phyloP scores from a whole-genome alignment of 2,888 invertebrate genomes.

The Athripsodes cinereus region DNA sequence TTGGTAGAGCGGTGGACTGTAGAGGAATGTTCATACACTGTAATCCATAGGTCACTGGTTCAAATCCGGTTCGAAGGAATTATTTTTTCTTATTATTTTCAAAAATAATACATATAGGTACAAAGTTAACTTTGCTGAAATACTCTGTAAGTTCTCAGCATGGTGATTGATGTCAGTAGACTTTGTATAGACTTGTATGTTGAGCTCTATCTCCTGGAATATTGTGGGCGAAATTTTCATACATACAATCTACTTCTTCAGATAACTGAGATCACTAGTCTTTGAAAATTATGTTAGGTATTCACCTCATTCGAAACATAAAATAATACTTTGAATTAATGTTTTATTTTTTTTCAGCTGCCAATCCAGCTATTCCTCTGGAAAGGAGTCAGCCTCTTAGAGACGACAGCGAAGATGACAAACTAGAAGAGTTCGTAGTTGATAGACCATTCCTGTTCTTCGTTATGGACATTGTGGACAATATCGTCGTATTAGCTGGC shows the following conservation, averaged over 20 bases:
- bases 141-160: no score
- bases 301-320: not conserved
- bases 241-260: not conserved
- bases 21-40: conserved; percentile 33
- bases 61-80: conserved; percentile 32
- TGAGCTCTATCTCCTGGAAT: not conserved
- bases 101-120: no score
- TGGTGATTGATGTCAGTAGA: no score
- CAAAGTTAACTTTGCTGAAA: no score
- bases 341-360: conserved; percentile 24
- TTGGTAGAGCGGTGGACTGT: conserved; percentile 54
- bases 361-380: conserved; percentile 19
- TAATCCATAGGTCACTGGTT: conserved; percentile 59
- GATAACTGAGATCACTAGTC: no score
- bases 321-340: not conserved
- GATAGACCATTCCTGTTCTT: conserved; percentile 61
- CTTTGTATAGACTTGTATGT: no score
- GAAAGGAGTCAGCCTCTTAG: conserved; percentile 20
- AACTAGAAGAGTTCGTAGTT: conserved; percentile 40
- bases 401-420: conserved; percentile 9
- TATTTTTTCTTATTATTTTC: conserved; percentile 3
- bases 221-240: not conserved
- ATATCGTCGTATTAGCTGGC: conserved; percentile 55
- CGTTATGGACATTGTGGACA: conserved; percentile 52
- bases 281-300: not conserved